These are phyloP conservation scores for Zoanthus solanderi DNA, from an alignment of 92 coral and sea anemone genomes.

Conservation along the genomic window DNA sequence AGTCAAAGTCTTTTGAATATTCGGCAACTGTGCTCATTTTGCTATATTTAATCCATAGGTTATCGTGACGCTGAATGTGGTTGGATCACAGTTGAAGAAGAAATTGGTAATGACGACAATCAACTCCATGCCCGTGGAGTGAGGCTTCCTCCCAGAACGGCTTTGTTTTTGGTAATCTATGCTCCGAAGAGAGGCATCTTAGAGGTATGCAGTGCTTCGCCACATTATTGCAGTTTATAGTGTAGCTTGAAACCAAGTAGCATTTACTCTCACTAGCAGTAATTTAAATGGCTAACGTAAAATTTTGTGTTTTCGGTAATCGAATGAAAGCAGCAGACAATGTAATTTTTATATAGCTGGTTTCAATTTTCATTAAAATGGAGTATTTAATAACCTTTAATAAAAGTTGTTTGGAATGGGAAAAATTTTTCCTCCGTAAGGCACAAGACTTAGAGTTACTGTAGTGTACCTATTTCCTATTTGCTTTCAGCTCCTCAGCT, in stretches of 20 bases:
- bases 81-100: constrained; percentile 96
- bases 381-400: no score
- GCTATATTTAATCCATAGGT: constrained; percentile 53
- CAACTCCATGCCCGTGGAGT: constrained; percentile 29
- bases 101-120: constrained; percentile 66
- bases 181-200: constrained; percentile 97
- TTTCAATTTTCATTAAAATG: no score
- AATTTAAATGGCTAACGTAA: not conserved
- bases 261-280: not conserved
- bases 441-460: no score
- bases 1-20: no score
- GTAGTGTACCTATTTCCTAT: no score
- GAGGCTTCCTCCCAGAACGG: constrained; percentile 69
- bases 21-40: no score
- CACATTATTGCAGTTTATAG: not conserved
- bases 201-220: constrained; percentile 66
- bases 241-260: not conserved
- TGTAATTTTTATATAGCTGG: no score
- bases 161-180: constrained; percentile 93
- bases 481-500: no score
- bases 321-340: no score
- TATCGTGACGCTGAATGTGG: constrained; percentile 99
- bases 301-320: no score
- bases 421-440: no score
- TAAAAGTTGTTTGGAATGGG: no score